Percentiles rank a stretch among this genome's conserved stretches.
phyloP scores from a whole-genome alignment of 2,797 vertebrate species.

The Phyllotis vaccarum region DNA sequence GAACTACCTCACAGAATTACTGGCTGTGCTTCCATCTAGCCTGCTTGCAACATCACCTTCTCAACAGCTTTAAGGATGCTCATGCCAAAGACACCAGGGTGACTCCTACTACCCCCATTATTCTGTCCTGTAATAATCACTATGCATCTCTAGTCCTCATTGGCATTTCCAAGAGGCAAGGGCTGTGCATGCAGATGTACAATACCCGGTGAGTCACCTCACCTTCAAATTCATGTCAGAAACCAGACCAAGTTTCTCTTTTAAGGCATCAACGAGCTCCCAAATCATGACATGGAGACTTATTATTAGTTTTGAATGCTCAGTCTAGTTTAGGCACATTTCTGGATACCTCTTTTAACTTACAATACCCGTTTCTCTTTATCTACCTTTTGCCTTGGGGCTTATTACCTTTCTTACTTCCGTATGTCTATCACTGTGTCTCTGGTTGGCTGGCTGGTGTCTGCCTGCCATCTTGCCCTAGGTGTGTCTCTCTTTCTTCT shows the following conservation, averaged over 20 bases:
- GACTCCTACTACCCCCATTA: fast-evolving
- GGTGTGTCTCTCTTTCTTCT: neutral
- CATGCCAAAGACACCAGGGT: neutral
- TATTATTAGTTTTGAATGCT: neutral
- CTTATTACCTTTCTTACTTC: neutral
- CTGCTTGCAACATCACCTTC: neutral
- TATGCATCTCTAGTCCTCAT: neutral
- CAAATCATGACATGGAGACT: neutral
- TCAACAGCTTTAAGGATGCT: neutral
- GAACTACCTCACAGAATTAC: neutral
- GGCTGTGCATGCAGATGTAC: neutral
- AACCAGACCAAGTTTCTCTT: neutral
- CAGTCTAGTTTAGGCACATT: neutral
- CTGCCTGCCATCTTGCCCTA: neutral
- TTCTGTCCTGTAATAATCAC: too few species aligned
- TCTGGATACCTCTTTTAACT: neutral
- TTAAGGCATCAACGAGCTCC: neutral
- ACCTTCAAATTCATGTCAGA: neutral
- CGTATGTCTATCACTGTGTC: neutral
- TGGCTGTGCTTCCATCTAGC: neutral
- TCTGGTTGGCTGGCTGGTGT: neutral
- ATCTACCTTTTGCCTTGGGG: neutral
- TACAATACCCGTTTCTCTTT: neutral
- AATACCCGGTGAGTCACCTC: neutral
- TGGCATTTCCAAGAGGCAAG: neutral